A percentile compares a stretch with the other conserved stretches of the same genome.
Evolutionary conservation across 1,140 invertebrate species (phyloP).

Genomic region (Chironomus striatipennis): DNA sequence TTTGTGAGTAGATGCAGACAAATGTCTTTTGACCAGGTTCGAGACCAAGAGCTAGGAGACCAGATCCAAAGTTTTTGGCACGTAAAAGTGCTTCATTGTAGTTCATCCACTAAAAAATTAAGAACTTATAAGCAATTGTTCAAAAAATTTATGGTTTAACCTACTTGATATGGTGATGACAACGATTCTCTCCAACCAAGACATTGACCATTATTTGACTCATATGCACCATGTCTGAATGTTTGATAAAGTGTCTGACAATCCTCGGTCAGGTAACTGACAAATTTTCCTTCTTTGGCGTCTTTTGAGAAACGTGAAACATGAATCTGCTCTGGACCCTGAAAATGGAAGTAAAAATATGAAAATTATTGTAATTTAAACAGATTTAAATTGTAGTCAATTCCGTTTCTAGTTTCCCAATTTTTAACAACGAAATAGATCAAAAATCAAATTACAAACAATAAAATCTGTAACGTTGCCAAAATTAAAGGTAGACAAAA

Average conservation of each 20-base stretch:
- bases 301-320: constrained; percentile 89
- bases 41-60: constrained; percentile 72
- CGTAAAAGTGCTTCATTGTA: constrained; percentile 87
- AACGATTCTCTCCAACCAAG: constrained; percentile 82
- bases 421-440: too few relatives aligned
- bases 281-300: constrained; percentile 80
- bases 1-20: constrained; percentile 89
- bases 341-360: constrained; percentile 41
- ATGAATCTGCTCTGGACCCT: constrained; percentile 83
- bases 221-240: constrained; percentile 82
- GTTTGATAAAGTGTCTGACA: constrained; percentile 82
- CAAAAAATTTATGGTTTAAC: neutral
- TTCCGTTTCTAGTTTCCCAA: too few relatives aligned
- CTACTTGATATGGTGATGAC: constrained; percentile 41
- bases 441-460: too few relatives aligned
- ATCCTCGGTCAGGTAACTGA: constrained; percentile 79
- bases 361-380: too few relatives aligned
- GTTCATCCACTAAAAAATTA: constrained; percentile 60
- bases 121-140: neutral
- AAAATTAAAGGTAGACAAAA: too few relatives aligned
- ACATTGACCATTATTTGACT: constrained; percentile 89
- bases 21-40: constrained; percentile 63
- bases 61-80: constrained; percentile 86
- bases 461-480: too few relatives aligned
- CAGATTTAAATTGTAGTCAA: too few relatives aligned